phyloP scores from a whole-genome alignment of 2,797 vertebrate species.

The Pangasius larnaudii region DNA sequence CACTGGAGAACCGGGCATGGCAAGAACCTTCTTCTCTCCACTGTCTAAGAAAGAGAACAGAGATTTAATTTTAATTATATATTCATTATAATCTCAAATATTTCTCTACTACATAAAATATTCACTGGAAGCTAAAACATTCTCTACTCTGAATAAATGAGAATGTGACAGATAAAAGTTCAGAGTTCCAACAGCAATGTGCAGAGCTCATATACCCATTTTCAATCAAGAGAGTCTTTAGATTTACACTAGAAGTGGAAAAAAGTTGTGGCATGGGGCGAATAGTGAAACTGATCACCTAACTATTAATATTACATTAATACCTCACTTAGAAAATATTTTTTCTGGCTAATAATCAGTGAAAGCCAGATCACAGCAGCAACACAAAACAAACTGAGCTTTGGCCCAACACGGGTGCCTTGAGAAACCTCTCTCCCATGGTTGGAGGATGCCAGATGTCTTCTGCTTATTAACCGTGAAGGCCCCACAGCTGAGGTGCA shows the following conservation, averaged over 20 bases:
- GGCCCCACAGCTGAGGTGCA: constrained; percentile 76
- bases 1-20: constrained; percentile 98
- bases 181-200: not conserved
- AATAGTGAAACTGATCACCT: not conserved
- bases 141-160: not conserved
- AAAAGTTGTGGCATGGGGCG: too few relatives aligned
- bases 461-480: constrained; percentile 73
- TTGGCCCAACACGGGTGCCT: not conserved
- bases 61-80: not conserved
- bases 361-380: not conserved
- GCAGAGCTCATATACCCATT: not conserved
- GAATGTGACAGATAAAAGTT: not conserved
- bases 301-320: not conserved
- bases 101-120: not conserved
- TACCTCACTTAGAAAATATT: not conserved
- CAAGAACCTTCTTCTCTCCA: constrained; percentile 93
- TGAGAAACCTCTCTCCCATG: constrained; percentile 43
- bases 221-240: not conserved
- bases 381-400: constrained; percentile 31
- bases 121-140: not conserved
- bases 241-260: not conserved
- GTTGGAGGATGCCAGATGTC: constrained; percentile 80
- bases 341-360: not conserved
- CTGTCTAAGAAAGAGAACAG: constrained; percentile 77
- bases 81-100: not conserved